Percentiles rank a stretch among this genome's conserved stretches.
Evolutionary conservation across 2,113 vertebrate species (phyloP).

Genomic region (Falcunculus frontatus): DNA sequence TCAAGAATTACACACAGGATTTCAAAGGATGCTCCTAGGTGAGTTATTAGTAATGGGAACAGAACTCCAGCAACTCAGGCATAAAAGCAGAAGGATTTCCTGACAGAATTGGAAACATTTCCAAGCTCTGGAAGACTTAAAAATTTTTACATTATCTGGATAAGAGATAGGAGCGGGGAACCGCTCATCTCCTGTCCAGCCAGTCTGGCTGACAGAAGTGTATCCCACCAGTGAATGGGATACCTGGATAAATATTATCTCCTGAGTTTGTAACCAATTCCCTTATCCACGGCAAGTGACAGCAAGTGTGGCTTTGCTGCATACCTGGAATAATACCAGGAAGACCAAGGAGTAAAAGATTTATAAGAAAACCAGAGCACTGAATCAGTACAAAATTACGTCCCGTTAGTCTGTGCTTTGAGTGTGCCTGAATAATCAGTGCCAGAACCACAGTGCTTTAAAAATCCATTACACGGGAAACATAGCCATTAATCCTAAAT

Average conservation of each 20-base stretch:
- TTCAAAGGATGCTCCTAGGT: constrained; percentile 10
- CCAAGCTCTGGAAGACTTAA: background rate
- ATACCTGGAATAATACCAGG: background rate
- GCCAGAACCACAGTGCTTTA: background rate
- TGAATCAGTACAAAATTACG: background rate
- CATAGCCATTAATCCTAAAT: background rate
- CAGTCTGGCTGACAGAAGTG: background rate
- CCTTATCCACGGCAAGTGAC: background rate
- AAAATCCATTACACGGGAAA: background rate
- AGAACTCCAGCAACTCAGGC: background rate
- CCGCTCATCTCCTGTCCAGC: background rate
- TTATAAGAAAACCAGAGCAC: background rate
- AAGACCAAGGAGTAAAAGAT: background rate
- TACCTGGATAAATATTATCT: background rate
- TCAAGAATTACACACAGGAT: background rate
- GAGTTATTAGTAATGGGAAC: background rate
- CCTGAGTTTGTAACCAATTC: background rate
- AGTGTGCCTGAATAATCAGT: background rate
- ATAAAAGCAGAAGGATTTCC: background rate
- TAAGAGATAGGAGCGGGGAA: background rate
- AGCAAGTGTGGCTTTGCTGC: background rate
- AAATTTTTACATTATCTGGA: background rate
- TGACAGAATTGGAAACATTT: background rate
- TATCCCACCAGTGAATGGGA: background rate
- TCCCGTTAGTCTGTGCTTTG: background rate